These are phyloP conservation scores for Microctonus brassicae DNA, from an alignment of 2,888 invertebrate species.

Conservation along the genomic window DNA sequence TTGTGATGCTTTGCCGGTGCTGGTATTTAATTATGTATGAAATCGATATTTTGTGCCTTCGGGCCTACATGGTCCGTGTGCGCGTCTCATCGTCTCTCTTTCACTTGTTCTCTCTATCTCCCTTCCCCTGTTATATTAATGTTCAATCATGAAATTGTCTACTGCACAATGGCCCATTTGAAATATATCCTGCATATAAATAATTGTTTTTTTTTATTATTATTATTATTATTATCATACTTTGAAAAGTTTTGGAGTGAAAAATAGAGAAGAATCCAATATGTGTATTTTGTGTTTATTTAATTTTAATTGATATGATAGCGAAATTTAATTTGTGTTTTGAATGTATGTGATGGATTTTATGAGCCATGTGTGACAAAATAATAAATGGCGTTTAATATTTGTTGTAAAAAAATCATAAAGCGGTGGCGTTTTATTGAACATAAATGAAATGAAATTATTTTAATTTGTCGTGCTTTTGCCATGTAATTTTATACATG, in stretches of 20 bases:
- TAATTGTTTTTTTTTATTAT: neutral
- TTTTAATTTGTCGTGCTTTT: too few species aligned
- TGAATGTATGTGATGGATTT: neutral
- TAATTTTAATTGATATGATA: neutral
- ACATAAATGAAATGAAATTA: conserved; percentile 46
- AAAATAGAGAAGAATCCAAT: neutral
- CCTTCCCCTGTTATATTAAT: conserved; percentile 10
- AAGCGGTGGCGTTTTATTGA: conserved; percentile 38
- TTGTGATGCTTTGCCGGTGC: conserved; percentile 66
- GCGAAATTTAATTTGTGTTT: neutral
- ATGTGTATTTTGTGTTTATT: neutral
- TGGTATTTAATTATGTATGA: conserved; percentile 70
- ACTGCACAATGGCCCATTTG: neutral
- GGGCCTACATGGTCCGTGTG: conserved; percentile 47
- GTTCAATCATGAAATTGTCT: conserved; percentile 6
- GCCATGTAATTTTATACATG: too few species aligned
- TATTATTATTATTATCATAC: too few species aligned
- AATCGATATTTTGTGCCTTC: conserved; percentile 68
- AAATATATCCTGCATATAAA: neutral
- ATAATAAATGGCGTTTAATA: conserved; percentile 8
- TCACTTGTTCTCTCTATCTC: conserved; percentile 25
- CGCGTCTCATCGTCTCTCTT: neutral
- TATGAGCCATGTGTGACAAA: neutral
- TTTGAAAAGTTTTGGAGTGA: too few species aligned
- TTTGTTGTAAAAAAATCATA: conserved; percentile 41